A percentile compares a stretch with the other conserved stretches of the same genome.
Conservation (phyloP, 2,113 vertebrate species). For the Lucifuga dentata region DNA sequence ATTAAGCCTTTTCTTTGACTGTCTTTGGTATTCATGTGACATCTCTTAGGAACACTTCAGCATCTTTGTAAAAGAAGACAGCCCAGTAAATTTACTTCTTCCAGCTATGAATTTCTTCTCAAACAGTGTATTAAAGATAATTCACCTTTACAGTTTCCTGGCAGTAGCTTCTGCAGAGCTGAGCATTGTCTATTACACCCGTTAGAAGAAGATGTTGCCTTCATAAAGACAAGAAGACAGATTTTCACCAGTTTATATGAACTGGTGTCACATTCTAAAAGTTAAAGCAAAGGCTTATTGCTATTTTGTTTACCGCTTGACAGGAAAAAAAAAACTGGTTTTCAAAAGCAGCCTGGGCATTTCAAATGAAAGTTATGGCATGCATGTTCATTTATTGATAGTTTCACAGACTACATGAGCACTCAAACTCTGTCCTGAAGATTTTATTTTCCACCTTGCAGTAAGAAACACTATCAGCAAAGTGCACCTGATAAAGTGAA, state of each 20-base stretch:
- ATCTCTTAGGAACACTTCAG: too few relatives aligned
- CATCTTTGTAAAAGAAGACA: conserved; percentile 2
- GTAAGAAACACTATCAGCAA: conserved; percentile 36
- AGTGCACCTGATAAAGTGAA: conserved; percentile 32
- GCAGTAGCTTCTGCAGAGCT: conserved; percentile 7
- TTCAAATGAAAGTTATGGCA: conserved; percentile 43
- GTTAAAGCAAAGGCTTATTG: conserved; percentile 32
- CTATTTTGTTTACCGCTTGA: conserved; percentile 33
- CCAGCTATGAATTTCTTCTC: conserved; percentile 4
- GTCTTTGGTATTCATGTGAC: conserved; percentile 1
- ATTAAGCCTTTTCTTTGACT: neutral
- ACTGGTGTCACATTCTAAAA: conserved; percentile 36
- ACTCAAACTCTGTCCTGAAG: conserved; percentile 38
- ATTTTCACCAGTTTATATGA: conserved; percentile 41
- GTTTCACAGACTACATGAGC: neutral
- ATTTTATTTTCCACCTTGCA: conserved; percentile 37
- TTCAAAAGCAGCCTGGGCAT: conserved; percentile 41
- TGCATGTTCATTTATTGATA: conserved; percentile 12
- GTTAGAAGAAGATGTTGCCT: conserved; percentile 39
- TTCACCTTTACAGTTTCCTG: conserved; percentile 19
- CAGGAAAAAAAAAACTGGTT: conserved; percentile 37
- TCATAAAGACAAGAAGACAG: conserved; percentile 36
- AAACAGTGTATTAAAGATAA: conserved; percentile 11
- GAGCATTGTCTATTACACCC: conserved; percentile 7
- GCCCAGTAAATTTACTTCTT: conserved; percentile 4